These are phyloP conservation scores for Hemibagrus guttatus DNA, from an alignment of 2,797 vertebrate species.

Conservation along the genomic window DNA sequence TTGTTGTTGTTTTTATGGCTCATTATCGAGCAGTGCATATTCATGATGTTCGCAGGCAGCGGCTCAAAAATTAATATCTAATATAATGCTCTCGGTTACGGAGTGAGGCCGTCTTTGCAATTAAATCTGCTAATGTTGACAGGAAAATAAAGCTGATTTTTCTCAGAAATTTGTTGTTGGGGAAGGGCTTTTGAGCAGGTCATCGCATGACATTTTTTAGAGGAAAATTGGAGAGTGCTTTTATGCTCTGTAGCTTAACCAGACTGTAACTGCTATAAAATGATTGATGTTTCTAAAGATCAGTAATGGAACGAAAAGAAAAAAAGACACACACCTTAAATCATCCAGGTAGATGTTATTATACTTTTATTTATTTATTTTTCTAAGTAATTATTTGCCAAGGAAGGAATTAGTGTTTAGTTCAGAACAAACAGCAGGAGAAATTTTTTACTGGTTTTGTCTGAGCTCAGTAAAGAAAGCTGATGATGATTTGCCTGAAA, in stretches of 20 bases:
- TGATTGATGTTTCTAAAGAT: background rate
- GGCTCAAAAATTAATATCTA: slow-evolving; percentile 29
- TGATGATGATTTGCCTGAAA: background rate
- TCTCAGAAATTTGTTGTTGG: background rate
- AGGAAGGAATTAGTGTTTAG: background rate
- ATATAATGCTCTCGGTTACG: slow-evolving; percentile 42
- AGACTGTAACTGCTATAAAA: background rate
- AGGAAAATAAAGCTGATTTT: background rate
- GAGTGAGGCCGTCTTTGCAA: slow-evolving; percentile 12
- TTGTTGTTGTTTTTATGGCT: slow-evolving; percentile 34
- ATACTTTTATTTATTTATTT: background rate
- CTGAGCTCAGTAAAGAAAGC: background rate
- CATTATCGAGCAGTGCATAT: slow-evolving; percentile 47
- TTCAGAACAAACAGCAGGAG: background rate
- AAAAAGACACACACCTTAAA: background rate
- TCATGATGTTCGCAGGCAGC: slow-evolving; percentile 34
- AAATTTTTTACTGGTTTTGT: background rate
- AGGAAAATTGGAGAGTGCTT: background rate
- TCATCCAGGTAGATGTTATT: background rate
- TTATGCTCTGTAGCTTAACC: background rate
- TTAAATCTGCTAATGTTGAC: background rate
- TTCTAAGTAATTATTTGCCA: background rate
- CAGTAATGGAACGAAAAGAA: background rate
- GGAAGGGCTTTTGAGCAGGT: background rate
- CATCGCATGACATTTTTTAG: background rate